Conservation (phyloP, 2,797 vertebrate genomes). For the Atherinosoma microstoma region DNA sequence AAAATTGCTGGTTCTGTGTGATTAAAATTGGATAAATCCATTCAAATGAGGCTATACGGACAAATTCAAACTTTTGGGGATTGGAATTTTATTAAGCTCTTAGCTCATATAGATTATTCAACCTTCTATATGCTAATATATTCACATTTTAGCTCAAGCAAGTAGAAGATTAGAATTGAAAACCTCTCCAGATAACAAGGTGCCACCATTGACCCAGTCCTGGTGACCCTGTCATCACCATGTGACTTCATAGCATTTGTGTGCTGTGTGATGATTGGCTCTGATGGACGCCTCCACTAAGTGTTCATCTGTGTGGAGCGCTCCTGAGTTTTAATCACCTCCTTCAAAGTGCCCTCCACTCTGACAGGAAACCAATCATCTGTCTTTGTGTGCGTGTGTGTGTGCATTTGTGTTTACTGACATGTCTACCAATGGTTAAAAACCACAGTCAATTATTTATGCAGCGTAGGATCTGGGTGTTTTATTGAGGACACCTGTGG, state of each 20-base stretch:
- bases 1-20: background rate
- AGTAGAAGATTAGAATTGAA: conserved; percentile 16
- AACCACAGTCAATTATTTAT: conserved; percentile 56
- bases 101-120: background rate
- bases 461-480: conserved; percentile 49
- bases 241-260: conserved; percentile 57
- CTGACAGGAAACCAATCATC: conserved; percentile 62
- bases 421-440: conserved; percentile 28
- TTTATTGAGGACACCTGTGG: conserved; percentile 66
- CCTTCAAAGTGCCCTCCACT: conserved; percentile 62
- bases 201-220: conserved; percentile 71
- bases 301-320: conserved; percentile 51
- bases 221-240: conserved; percentile 52
- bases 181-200: conserved; percentile 45
- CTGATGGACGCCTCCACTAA: conserved; percentile 48
- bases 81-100: background rate
- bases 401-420: conserved; percentile 39
- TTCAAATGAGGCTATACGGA: background rate
- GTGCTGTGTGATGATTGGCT: conserved; percentile 64
- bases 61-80: background rate
- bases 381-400: conserved; percentile 39
- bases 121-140: background rate
- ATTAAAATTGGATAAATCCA: background rate
- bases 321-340: conserved; percentile 66
- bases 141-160: conserved; percentile 5